Evolutionary conservation across 2,113 vertebrate species (phyloP).

Genomic region (Etheostoma spectabile): DNA sequence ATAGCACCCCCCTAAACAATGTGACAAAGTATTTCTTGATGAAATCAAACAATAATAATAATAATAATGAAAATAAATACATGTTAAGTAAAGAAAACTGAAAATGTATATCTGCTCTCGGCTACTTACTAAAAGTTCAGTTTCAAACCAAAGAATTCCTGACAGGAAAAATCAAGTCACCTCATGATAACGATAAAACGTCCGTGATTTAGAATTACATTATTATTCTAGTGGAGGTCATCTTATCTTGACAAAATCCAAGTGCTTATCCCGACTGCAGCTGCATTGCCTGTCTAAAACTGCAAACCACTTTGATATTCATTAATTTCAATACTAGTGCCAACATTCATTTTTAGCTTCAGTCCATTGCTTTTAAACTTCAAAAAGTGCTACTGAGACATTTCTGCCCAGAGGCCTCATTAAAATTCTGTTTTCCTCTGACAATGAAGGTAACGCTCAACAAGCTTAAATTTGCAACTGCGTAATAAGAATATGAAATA

Average conservation of each 20-base stretch:
- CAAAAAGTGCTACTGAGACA: conserved; percentile 59
- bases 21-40: background rate
- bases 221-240: conserved; percentile 16
- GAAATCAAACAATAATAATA: background rate
- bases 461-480: background rate
- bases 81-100: background rate
- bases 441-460: conserved; percentile 34
- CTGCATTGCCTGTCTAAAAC: conserved; percentile 7
- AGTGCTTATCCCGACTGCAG: conserved; percentile 31
- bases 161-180: background rate
- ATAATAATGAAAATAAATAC: background rate
- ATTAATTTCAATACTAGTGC: conserved; percentile 53
- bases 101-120: background rate
- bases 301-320: conserved; percentile 56
- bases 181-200: conserved; percentile 2
- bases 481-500: background rate
- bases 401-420: conserved; percentile 47
- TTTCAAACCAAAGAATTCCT: background rate
- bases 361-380: conserved; percentile 59
- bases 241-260: conserved; percentile 2
- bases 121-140: background rate
- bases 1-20: background rate
- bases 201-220: conserved; percentile 4
- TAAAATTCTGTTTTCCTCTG: conserved; percentile 52
- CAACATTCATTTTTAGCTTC: conserved; percentile 58